Percentiles rank a stretch among this genome's conserved stretches.
phyloP scores from a whole-genome alignment of 2,888 invertebrate species.

The Himalopsyche anomala region DNA sequence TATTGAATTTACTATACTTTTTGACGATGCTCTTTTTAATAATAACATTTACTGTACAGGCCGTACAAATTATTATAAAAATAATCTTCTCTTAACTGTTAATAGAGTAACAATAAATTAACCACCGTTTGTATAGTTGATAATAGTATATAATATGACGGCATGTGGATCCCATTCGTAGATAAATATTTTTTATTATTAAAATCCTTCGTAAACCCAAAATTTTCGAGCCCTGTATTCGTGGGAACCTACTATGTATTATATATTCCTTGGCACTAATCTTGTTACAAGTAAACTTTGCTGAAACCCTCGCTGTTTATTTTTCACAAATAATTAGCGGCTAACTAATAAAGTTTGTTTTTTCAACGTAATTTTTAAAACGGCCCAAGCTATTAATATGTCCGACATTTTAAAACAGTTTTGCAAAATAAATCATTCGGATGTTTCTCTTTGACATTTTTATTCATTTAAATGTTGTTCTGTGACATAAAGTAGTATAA shows the following conservation, averaged over 20 bases:
- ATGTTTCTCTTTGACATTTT: background rate
- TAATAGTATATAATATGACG: no score
- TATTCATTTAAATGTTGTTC: background rate
- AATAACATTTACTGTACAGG: no score
- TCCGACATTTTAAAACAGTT: background rate
- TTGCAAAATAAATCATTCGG: background rate
- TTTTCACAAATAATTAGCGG: conserved; percentile 30
- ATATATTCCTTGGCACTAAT: conserved; percentile 16
- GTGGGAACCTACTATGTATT: background rate
- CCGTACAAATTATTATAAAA: no score
- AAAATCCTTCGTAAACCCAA: no score
- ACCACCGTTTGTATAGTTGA: no score
- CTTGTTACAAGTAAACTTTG: conserved; percentile 7
- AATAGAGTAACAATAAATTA: no score
- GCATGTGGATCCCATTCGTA: no score
- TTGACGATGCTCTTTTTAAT: no score
- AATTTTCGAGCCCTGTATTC: no score
- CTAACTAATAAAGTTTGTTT: conserved; percentile 20
- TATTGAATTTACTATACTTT: no score
- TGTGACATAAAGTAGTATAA: background rate
- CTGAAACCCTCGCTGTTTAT: conserved; percentile 20
- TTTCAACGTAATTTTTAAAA: background rate
- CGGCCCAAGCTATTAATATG: background rate
- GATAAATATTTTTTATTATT: no score
- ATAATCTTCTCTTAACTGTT: no score